Conservation (phyloP, 2,797 vertebrate species). For the Lithobates sylvaticus region DNA sequence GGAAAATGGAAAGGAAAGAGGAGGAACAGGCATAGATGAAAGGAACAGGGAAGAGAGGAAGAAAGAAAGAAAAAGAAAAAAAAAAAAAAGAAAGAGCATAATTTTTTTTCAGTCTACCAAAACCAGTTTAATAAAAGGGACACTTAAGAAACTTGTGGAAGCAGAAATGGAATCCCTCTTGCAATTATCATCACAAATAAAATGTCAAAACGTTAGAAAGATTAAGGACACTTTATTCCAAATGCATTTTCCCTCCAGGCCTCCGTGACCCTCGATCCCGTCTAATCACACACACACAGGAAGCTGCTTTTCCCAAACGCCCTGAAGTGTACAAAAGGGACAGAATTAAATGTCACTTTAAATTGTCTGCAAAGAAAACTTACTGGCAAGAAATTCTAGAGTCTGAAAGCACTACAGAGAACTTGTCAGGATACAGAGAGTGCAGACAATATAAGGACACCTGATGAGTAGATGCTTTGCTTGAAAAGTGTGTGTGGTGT, state of each 20-base stretch:
- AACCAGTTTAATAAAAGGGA: not conserved
- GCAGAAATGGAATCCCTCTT: not conserved
- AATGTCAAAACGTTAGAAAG: not conserved
- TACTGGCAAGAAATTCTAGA: not conserved
- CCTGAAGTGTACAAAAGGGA: not conserved
- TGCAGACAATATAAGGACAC: no score
- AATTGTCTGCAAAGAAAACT: constrained; percentile 1
- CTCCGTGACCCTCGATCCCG: not conserved
- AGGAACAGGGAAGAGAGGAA: no score
- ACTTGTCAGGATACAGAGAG: not conserved
- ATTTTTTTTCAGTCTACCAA: not conserved
- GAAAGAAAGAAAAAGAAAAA: not conserved
- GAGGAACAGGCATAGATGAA: no score
- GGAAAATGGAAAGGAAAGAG: no score
- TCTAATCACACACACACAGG: not conserved
- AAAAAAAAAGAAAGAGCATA: not conserved
- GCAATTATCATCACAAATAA: not conserved
- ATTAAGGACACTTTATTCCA: not conserved
- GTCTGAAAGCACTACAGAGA: not conserved
- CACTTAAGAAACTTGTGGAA: not conserved
- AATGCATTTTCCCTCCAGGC: not conserved
- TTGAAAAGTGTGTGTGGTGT: no score
- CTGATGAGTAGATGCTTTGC: no score
- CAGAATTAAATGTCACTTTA: constrained; percentile 3
- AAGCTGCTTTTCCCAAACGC: not conserved